Conservation (phyloP, 2,113 vertebrate species). For the Mesembrinibis cayennensis region DNA sequence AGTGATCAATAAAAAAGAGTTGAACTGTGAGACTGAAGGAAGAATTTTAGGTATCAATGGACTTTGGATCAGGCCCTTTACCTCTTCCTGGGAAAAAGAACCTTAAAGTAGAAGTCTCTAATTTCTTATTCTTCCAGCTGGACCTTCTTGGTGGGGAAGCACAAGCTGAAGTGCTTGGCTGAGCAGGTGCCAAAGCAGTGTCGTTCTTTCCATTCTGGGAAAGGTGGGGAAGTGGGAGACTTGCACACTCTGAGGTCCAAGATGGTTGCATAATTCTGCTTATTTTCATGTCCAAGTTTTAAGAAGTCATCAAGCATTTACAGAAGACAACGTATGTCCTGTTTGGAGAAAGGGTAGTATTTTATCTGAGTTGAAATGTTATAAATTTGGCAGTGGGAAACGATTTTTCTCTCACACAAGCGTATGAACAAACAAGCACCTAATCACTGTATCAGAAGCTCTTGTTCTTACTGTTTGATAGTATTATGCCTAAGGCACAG, state of each 20-base stretch:
- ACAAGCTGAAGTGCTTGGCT: neutral
- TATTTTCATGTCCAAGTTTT: neutral
- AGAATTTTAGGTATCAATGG: neutral
- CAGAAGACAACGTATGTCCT: neutral
- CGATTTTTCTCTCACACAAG: neutral
- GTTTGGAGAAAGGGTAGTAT: neutral
- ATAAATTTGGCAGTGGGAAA: neutral
- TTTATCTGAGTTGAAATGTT: neutral
- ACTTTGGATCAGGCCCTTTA: neutral
- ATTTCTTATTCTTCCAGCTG: neutral
- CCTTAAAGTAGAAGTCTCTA: neutral
- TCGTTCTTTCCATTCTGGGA: neutral
- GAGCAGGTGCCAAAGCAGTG: neutral
- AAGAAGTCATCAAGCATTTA: neutral
- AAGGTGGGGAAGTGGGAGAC: neutral
- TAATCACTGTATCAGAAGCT: neutral
- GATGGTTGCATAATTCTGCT: neutral
- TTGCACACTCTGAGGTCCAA: rapidly evolving
- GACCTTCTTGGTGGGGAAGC: neutral
- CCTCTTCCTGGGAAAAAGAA: rapidly evolving
- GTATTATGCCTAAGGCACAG: neutral
- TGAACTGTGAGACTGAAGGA: neutral
- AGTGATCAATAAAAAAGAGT: neutral
- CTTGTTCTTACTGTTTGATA: neutral
- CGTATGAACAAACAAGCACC: neutral